Conservation (phyloP, 1,140 invertebrate genomes). For the Battus philenor region DNA sequence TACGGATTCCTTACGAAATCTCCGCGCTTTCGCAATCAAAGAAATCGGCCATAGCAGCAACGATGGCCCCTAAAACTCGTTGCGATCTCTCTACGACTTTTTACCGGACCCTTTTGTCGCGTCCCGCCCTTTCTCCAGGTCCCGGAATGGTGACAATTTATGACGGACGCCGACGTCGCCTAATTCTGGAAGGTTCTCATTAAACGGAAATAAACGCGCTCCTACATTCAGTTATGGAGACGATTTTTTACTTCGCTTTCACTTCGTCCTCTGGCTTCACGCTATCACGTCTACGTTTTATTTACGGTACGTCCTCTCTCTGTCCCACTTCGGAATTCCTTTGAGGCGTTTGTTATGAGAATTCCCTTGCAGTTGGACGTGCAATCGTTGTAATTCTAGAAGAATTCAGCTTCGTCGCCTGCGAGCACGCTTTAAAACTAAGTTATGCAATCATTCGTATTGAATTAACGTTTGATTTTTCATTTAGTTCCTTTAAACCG, state of each 20-base stretch:
- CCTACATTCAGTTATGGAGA: constrained; percentile 56
- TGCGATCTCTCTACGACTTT: constrained; percentile 26
- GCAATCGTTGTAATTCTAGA: neutral
- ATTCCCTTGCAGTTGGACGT: constrained; percentile 7
- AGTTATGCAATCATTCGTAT: neutral
- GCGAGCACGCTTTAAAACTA: neutral
- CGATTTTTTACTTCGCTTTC: constrained; percentile 26
- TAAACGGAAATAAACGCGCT: constrained; percentile 54
- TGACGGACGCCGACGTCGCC: constrained; percentile 49
- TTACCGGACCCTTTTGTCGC: constrained; percentile 36
- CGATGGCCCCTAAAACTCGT: constrained; percentile 35
- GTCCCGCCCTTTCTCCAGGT: constrained; percentile 16
- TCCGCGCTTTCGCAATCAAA: constrained; percentile 29
- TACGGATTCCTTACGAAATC: constrained; percentile 10
- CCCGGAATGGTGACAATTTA: constrained; percentile 60
- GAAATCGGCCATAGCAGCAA: constrained; percentile 26
- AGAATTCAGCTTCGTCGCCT: neutral
- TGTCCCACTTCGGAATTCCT: constrained; percentile 20
- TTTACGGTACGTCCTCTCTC: constrained; percentile 28
- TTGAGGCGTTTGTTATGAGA: constrained; percentile 16
- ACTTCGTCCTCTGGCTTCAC: constrained; percentile 20
- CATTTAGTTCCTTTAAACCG: neutral
- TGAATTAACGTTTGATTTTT: neutral
- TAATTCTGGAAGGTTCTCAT: constrained; percentile 59
- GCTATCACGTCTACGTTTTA: constrained; percentile 25